phyloP scores from a whole-genome alignment of 1,140 invertebrate species.

The Homarus americanus region DNA sequence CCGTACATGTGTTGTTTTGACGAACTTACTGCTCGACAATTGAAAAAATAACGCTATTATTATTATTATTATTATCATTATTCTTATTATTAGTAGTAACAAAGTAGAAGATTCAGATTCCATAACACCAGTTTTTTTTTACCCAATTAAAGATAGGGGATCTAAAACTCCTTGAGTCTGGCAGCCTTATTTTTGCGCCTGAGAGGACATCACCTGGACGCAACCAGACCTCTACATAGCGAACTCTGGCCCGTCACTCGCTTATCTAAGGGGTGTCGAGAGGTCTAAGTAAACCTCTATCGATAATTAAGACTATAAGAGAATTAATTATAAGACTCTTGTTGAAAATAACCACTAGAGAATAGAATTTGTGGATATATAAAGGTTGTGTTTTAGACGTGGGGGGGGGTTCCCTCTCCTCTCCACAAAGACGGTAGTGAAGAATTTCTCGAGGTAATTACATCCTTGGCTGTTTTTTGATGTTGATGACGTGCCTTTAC shows the following conservation, averaged over 20 bases:
- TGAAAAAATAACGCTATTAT: too few relatives aligned
- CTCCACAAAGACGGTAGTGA: constrained; percentile 50
- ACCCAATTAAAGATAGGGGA: constrained; percentile 61
- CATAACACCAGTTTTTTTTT: constrained; percentile 40
- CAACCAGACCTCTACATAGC: constrained; percentile 37
- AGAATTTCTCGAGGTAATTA: constrained; percentile 63
- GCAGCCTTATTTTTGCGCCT: constrained; percentile 60
- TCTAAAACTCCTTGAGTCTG: constrained; percentile 49
- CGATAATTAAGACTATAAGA: too few relatives aligned
- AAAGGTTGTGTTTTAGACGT: too few relatives aligned
- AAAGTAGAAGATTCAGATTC: constrained; percentile 22
- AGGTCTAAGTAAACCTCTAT: too few relatives aligned
- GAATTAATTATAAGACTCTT: too few relatives aligned
- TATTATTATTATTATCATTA: too few relatives aligned
- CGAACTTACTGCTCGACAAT: too few relatives aligned
- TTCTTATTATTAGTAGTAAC: background rate
- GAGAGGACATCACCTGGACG: constrained; percentile 50
- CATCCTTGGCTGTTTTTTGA: constrained; percentile 59
- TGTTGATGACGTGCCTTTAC: constrained; percentile 63
- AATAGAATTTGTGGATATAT: too few relatives aligned
- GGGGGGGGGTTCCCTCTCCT: constrained; percentile 14
- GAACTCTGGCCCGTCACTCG: background rate
- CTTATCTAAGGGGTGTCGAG: too few relatives aligned
- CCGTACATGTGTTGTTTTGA: too few relatives aligned
- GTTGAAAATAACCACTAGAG: too few relatives aligned